Evolutionary conservation across 2,797 vertebrate genomes (phyloP).

Genomic region (Heteromormyrus szaboi): DNA sequence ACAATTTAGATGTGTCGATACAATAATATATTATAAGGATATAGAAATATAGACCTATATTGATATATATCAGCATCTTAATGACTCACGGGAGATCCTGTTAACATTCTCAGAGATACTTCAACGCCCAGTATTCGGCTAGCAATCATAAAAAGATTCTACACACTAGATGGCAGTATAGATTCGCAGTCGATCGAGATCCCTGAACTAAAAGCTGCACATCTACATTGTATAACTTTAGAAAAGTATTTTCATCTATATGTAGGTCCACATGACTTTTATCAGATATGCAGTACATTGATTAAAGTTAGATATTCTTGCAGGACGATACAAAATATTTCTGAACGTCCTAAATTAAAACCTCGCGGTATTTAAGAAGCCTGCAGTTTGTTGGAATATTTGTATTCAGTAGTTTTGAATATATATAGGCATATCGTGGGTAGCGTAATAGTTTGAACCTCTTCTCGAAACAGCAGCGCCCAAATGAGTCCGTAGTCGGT

Average conservation of each 20-base stretch:
- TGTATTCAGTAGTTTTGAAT: neutral
- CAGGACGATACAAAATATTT: neutral
- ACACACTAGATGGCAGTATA: neutral
- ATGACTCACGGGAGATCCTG: neutral
- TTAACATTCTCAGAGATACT: neutral
- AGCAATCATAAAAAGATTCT: neutral
- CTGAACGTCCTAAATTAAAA: neutral
- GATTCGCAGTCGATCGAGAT: neutral
- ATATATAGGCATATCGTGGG: neutral
- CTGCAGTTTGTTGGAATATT: neutral
- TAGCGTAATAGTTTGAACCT: neutral
- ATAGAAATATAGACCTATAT: neutral
- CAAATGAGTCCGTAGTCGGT: neutral
- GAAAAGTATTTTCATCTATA: neutral
- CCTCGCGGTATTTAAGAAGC: neutral
- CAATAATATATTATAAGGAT: neutral
- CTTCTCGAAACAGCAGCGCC: neutral
- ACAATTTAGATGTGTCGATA: neutral
- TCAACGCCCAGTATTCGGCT: neutral
- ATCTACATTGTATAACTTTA: neutral
- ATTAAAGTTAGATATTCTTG: neutral
- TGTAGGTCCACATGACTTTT: neutral
- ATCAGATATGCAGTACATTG: neutral
- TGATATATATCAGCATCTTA: neutral
- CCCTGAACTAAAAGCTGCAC: neutral